Conservation (phyloP, 2,113 vertebrate genomes). For the Pollimyrus isidori region DNA sequence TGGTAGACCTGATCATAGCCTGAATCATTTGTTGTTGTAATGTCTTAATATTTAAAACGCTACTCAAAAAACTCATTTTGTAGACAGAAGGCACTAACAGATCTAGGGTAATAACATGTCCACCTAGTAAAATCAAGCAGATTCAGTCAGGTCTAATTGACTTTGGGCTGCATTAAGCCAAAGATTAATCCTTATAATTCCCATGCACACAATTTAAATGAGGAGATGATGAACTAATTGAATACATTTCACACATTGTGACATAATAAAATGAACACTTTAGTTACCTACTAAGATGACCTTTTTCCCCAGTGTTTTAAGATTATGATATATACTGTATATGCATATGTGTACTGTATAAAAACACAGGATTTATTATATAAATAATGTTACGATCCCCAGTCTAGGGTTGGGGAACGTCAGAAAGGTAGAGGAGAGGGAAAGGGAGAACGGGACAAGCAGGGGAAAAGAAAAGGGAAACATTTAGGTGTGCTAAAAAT, state of each 20-base stretch:
- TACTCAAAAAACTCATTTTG: neutral
- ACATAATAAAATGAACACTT: neutral
- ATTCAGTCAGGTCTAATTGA: neutral
- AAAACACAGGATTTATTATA: neutral
- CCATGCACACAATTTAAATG: neutral
- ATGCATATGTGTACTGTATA: neutral
- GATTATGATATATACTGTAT: neutral
- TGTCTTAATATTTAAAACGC: neutral
- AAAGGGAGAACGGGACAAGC: too few species aligned
- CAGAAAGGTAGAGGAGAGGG: too few species aligned
- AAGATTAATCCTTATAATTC: too few species aligned
- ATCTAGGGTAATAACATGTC: neutral
- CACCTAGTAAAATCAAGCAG: neutral
- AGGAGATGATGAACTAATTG: neutral
- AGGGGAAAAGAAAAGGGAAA: too few species aligned
- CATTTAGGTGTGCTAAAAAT: neutral
- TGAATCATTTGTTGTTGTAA: neutral
- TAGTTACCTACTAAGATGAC: neutral
- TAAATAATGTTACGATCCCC: too few species aligned
- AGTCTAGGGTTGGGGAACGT: too few species aligned
- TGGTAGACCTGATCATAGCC: neutral
- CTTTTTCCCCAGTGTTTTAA: neutral
- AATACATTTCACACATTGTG: neutral
- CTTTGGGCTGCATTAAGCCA: too few species aligned
- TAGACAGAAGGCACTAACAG: neutral